Percentiles rank a stretch among this genome's conserved stretches.
phyloP scores from a whole-genome alignment of 2,888 invertebrate species.

The Aphrophora alni region DNA sequence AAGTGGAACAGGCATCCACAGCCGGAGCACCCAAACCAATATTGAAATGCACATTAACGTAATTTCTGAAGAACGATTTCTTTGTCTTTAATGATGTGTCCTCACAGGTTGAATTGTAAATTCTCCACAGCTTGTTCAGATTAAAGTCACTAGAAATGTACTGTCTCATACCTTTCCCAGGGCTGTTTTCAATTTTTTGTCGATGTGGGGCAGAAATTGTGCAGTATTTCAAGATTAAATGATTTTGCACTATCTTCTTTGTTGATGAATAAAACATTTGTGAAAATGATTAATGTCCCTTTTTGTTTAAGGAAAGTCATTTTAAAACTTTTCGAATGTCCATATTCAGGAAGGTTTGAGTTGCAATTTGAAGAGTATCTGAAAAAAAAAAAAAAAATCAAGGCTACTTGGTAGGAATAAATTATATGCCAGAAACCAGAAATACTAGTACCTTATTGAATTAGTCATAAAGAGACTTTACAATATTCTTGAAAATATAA shows the following conservation, averaged over 20 bases:
- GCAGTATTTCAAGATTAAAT: slow-evolving; percentile 20
- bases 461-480: background rate
- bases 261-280: slow-evolving; percentile 6
- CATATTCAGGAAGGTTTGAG: background rate
- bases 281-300: background rate
- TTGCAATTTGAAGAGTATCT: slow-evolving; percentile 6
- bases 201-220: slow-evolving; percentile 6
- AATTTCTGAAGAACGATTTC: slow-evolving; percentile 16
- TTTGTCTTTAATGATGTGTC: slow-evolving; percentile 17
- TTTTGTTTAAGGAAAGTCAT: background rate
- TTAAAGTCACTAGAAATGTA: slow-evolving; percentile 15
- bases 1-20: slow-evolving; percentile 10
- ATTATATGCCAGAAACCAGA: background rate
- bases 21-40: slow-evolving; percentile 19
- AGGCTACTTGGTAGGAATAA: background rate
- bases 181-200: slow-evolving; percentile 15
- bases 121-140: slow-evolving; percentile 26
- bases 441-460: background rate
- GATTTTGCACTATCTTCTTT: slow-evolving; percentile 2
- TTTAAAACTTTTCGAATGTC: background rate
- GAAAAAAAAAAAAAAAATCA: slow-evolving; percentile 7
- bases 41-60: slow-evolving; percentile 17
- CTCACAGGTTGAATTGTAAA: slow-evolving; percentile 23
- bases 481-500: background rate
- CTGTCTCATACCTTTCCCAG: slow-evolving; percentile 14